Evolutionary conservation across 2,113 vertebrate genomes (phyloP).

Genomic region (Gila orcuttii): DNA sequence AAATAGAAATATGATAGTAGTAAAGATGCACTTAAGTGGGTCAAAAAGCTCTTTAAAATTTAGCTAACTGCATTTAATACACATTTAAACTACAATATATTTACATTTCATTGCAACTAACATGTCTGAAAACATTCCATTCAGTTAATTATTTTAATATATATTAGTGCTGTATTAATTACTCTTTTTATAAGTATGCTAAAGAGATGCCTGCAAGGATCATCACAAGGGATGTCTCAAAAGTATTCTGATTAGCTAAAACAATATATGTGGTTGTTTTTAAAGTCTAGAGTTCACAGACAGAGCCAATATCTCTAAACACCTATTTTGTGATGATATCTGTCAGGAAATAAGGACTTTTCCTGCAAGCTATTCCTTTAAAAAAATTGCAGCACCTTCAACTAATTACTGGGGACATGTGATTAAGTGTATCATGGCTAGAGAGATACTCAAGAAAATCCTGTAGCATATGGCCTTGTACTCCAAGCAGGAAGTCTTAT

Average conservation of each 20-base stretch:
- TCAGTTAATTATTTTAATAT: no score
- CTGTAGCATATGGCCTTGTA: slow-evolving; percentile 7
- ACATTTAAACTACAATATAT: no score
- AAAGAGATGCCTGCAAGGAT: neutral
- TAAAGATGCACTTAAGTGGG: no score
- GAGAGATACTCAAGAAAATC: slow-evolving; percentile 7
- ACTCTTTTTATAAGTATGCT: neutral
- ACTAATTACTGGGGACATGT: neutral
- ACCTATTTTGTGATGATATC: neutral
- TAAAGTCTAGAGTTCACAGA: no score
- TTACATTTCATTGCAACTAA: no score
- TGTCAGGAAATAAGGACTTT: neutral
- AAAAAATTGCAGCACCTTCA: neutral
- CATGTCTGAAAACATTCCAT: no score
- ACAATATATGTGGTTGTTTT: neutral
- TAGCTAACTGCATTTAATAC: no score
- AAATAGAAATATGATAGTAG: no score
- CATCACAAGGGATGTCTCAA: neutral
- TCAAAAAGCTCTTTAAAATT: neutral
- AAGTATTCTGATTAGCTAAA: neutral
- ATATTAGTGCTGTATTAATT: no score
- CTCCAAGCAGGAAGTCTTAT: slow-evolving; percentile 39
- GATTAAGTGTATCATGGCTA: slow-evolving; percentile 13
- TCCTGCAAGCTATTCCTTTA: neutral
- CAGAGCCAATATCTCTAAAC: neutral